Base-by-base conservation (phyloP, 2,113 vertebrate species). In the Laterallus jamaicensis region DNA sequence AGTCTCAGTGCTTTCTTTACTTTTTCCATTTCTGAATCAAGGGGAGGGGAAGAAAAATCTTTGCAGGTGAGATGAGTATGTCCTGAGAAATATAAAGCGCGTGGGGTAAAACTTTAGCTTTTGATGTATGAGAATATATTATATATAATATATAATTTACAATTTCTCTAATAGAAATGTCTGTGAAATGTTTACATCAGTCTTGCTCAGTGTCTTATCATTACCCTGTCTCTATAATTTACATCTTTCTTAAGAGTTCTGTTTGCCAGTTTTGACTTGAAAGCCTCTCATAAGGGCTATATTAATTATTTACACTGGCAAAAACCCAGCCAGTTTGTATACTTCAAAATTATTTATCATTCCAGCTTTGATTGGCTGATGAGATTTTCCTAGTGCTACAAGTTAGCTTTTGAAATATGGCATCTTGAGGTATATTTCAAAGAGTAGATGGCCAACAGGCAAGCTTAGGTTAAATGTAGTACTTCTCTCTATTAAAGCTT, bases 211-310 rank as follows among this genome's bases (percentile, higher is more conserved):
- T 60, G 31, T 93, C 39, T 82, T 82, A 55, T 16, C 29, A 4
- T 86, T 86, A 77, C 22, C 5, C 4, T 28, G 64, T 52, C 59
- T 35, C 13, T 11, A 63, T 37, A 49, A 44, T 77, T 88, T 69
- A 10, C 3, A 11, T 49, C 19, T 83, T 69, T 83, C 60, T 59
- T 91, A 69, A 58, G 64, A 62, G 25, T 92, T 77, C 25, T 67
- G 9, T 88, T 94, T 88, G n/a, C 50, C n/a, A 63, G 7, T 70
- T 80, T 77, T 93, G 73, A 74, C 68, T 96, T 88, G 44, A 86
- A 80, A 88, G 71, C 8, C 26, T 92, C 49, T 56, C 0, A 0
- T 40, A 25, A 60, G 93, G 52, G 25, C 86, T 81, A 6, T 2
- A 7, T 88, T 78, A 93, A 82, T 85, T 75, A 83, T 91, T 91